Evolutionary conservation across 2,888 invertebrate genomes (phyloP).

Genomic region (Watsonalla cultraria): DNA sequence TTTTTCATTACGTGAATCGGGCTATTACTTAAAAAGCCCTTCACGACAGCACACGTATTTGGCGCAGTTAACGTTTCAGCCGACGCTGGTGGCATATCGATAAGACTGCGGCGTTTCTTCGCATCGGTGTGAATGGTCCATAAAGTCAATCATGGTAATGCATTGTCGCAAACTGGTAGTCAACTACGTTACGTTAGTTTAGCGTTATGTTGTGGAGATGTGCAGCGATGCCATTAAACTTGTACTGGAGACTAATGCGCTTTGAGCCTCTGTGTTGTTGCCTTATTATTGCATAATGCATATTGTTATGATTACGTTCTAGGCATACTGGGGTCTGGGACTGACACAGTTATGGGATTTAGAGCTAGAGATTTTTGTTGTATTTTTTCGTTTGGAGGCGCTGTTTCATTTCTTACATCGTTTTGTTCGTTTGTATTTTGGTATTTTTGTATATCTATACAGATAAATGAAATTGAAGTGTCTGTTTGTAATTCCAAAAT

Average conservation of each 20-base stretch:
- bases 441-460: too few species aligned
- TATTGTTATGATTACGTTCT: background rate
- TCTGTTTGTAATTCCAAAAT: too few species aligned
- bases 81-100: slow-evolving; percentile 1
- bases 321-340: too few species aligned
- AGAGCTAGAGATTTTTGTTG: too few species aligned
- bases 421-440: too few species aligned
- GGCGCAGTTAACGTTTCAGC: slow-evolving; percentile 1
- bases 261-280: background rate
- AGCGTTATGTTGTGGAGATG: background rate
- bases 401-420: too few species aligned
- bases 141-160: slow-evolving; percentile 21
- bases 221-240: background rate
- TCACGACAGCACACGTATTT: too few species aligned
- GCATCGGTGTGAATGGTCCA: slow-evolving; percentile 12
- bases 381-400: too few species aligned
- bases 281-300: background rate
- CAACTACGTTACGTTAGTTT: slow-evolving; percentile 6
- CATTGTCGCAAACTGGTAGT: slow-evolving; percentile 12
- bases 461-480: too few species aligned
- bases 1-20: too few species aligned
- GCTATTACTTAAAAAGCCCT: too few species aligned
- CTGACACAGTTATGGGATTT: too few species aligned
- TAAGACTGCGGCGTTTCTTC: slow-evolving; percentile 10
- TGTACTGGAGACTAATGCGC: background rate